Percentiles rank a stretch among this genome's conserved stretches.
phyloP scores from a whole-genome alignment of 2,113 vertebrate species.

The Rhadina sibilatrix region DNA sequence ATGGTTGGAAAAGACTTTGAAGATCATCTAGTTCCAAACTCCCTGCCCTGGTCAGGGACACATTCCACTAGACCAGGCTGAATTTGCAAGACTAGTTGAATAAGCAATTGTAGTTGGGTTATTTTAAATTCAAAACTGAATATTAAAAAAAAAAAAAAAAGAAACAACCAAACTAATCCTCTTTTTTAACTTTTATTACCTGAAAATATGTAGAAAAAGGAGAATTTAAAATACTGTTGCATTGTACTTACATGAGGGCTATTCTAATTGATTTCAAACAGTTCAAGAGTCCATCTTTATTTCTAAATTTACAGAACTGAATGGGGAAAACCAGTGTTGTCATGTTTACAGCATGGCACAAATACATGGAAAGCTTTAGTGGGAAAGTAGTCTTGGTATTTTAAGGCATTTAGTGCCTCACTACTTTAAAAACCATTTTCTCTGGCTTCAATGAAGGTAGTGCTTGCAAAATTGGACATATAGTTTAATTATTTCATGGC shows the following conservation, averaged over 20 bases:
- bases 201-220: not conserved
- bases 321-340: not conserved
- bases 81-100: not conserved
- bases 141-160: not conserved
- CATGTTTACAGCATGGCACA: not conserved
- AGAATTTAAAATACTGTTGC: not conserved
- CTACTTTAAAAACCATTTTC: not conserved
- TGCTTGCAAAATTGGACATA: not conserved
- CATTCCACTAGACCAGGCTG: not conserved
- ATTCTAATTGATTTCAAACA: conserved; percentile 18
- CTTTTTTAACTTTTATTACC: not conserved
- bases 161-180: rapidly evolving
- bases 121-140: not conserved
- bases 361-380: not conserved
- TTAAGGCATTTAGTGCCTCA: not conserved
- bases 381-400: not conserved
- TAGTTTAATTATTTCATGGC: not conserved
- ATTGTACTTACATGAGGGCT: not conserved
- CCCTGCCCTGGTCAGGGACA: not conserved
- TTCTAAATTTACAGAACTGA: not conserved
- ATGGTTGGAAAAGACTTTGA: not conserved
- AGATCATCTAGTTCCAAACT: not conserved
- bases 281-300: conserved; percentile 22
- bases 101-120: not conserved
- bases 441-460: not conserved